Evolutionary conservation across 2,888 invertebrate genomes (phyloP), one percentile per base, ranked within the genome.

Genomic region (Clepsis dumicolana): DNA sequence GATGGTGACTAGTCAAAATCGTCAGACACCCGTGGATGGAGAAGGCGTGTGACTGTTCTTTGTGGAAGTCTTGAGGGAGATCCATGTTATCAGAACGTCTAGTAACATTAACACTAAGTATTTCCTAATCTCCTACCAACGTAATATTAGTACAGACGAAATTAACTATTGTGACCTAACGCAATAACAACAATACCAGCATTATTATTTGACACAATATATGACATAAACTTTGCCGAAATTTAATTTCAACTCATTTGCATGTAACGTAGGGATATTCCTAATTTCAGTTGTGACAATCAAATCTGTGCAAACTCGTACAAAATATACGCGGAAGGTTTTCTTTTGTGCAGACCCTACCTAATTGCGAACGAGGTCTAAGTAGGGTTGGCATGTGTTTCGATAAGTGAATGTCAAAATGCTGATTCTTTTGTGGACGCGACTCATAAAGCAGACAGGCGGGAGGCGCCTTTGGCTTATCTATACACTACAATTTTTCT

Each of bases 201-300:
- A 4, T 41, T 41, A 7, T 4, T 29, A 7, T n/a, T 10, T 12
- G 5, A 25, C 1, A 50, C 29, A 35, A 60, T 41, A 41, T 59
- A 24, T 48, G 65, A 59, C 52, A 29, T 35, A 32, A 35, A n/a
- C 0, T 62, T 50, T 10, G 18, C 2, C 25, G 32, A 65, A 60
- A 52, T 60, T 65, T 52, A 52, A 65, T 59, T 38, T 65, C 41
- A 5, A 24, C 65, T 16, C 21, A 59, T 65, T 65, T 52, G 29
- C 52, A 53, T 41, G 16, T 41, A 16, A 53, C 29, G 12, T 10
- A 16, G 8, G n/a, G 16, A 16, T 25, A 59, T 41, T n/a, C 25
- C 24, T 59, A 25, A 59, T 59, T 59, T 59, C 25, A 59, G n/a
- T 41, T 35, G 25, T 52, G 50, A 41, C 38, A 52, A 52, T n/a